Percentiles rank a stretch among this genome's conserved stretches.
Conservation (phyloP, 2,113 vertebrate genomes). For the Cyprinodon tularosa region DNA sequence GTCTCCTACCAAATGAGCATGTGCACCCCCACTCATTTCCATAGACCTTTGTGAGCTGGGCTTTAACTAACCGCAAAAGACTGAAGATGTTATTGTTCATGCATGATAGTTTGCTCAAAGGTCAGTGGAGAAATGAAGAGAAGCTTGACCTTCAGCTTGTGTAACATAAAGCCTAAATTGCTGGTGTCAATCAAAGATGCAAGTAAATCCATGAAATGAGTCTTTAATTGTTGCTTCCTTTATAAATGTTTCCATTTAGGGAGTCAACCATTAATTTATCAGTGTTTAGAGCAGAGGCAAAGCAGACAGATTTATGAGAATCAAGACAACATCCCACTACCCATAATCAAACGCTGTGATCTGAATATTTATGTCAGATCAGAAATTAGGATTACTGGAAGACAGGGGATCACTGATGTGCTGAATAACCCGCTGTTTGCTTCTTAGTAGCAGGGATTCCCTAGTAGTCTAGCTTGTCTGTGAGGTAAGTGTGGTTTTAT, state of each 20-base stretch:
- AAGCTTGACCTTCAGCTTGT: not conserved
- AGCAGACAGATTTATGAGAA: conserved; percentile 57
- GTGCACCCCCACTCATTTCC: not conserved
- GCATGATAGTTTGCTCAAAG: conserved; percentile 1
- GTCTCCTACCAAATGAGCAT: not conserved
- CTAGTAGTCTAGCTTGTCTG: conserved; percentile 19
- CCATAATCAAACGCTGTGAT: conserved; percentile 14
- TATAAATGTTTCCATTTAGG: conserved; percentile 31
- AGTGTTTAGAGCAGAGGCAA: conserved; percentile 35
- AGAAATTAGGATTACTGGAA: conserved; percentile 18
- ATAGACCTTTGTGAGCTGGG: not conserved
- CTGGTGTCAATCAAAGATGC: conserved; percentile 18
- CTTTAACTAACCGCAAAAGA: conserved; percentile 1
- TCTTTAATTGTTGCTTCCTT: conserved; percentile 49
- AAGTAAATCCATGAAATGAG: conserved; percentile 34
- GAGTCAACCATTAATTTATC: conserved; percentile 21
- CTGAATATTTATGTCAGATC: conserved; percentile 51
- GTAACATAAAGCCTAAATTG: conserved; percentile 2
- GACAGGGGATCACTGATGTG: conserved; percentile 13
- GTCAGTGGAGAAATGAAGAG: conserved; percentile 1
- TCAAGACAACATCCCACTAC: conserved; percentile 40
- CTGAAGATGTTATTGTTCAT: not conserved
- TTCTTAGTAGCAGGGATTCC: conserved; percentile 45
- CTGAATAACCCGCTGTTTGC: conserved; percentile 39
- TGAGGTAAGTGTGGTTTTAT: conserved; percentile 29